Base-by-base conservation (phyloP, 2,888 invertebrate genomes). In the Lasioglossum morio region DNA sequence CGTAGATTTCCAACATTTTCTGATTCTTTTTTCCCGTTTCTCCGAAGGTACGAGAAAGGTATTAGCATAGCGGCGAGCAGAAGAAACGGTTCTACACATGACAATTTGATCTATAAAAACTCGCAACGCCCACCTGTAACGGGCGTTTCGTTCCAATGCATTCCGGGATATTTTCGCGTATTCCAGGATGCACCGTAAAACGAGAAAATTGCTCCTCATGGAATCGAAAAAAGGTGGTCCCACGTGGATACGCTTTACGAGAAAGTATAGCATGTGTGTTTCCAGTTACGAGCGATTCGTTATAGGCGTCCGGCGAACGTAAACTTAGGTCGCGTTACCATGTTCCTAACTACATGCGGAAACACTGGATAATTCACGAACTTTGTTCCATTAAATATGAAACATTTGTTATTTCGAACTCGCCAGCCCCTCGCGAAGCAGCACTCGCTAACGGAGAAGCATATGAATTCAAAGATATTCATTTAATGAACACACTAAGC, bases 91-190 rank as follows among this genome's bases (percentile, higher is more conserved):
- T 53, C 63, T 53, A 23, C 66, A 72, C 74, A 72, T 53, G 72
- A 75, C 60, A 69, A 69, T 85, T 75, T 75, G 77, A 86, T 81
- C 81, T 66, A 63, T 43, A 43, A 60, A 72, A 69, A 34, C 48
- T 72, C 40, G 27, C 40, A n/a, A 19, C 14, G 70, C 30, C 43
- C n/a, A 37, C 72, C 63, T 57, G 19, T 76, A 76, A 79, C 66
- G n/a, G 81, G 48, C 70, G 27, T 73, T 43, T 57, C 69, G 69
- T 73, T 46, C 30, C 37, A n/a, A 43, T 53, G 48, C 66, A 27
- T 86, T 86, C 73, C 82, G 23, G 53, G 8, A 53, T 53, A 86
- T 81, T 85, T 81, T 86, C 72, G 16, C 77, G 53, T 75, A 43
- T 46, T 80, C 75, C 69, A 34, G 63, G 48, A 63, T 73, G 30